A percentile compares a stretch with the other conserved stretches of the same genome.
phyloP scores from a whole-genome alignment of 2,797 vertebrate genomes.

The Falco cherrug region DNA sequence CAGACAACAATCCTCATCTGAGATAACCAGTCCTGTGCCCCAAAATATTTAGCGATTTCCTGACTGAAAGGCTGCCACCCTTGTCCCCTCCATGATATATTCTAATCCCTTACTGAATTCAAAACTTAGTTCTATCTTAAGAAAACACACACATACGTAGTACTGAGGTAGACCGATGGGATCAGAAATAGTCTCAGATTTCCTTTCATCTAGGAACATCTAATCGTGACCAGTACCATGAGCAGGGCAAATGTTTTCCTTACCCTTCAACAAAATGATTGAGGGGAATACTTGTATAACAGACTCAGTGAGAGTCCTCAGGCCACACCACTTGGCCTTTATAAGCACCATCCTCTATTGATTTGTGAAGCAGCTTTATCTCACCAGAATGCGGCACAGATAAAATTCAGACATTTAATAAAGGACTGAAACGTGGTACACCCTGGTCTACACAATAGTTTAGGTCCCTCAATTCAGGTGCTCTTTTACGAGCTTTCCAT shows the following conservation, averaged over 20 bases:
- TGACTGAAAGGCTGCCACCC: background rate
- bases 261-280: background rate
- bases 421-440: background rate
- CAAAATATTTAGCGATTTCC: background rate
- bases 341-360: background rate
- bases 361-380: background rate
- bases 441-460: background rate
- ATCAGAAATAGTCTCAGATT: background rate
- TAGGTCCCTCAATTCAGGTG: background rate
- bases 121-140: background rate
- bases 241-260: background rate
- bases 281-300: background rate
- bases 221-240: background rate
- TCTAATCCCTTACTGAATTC: background rate
- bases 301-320: background rate
- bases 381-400: background rate
- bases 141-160: background rate
- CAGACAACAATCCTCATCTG: background rate
- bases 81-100: background rate
- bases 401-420: background rate
- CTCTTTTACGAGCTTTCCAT: background rate
- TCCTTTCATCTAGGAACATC: background rate
- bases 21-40: background rate
- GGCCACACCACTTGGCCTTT: background rate
- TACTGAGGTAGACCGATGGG: background rate